A percentile compares a stretch with the other conserved stretches of the same genome.
Conservation (phyloP, 2,113 vertebrate species). For the Mirounga angustirostris region DNA sequence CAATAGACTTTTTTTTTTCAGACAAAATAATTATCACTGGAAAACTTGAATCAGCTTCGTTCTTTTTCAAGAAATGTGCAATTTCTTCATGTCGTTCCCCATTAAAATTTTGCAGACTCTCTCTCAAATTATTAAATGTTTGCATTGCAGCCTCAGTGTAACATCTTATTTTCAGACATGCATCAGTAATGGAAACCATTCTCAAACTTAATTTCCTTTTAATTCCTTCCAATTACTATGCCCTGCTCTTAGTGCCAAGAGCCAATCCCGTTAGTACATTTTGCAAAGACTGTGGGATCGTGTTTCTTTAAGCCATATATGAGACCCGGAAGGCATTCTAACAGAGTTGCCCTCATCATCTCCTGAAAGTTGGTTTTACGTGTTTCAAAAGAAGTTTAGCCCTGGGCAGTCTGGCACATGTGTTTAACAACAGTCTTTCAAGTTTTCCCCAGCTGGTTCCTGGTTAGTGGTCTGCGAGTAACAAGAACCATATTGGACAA, state of each 20-base stretch:
- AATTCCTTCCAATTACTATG: constrained; percentile 54
- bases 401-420: not conserved
- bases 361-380: constrained; percentile 26
- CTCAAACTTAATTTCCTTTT: constrained; percentile 63
- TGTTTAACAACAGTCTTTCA: not conserved
- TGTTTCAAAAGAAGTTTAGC: constrained; percentile 51
- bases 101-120: constrained; percentile 17
- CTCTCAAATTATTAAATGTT: constrained; percentile 34
- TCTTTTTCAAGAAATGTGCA: constrained; percentile 51
- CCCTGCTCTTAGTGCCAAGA: constrained; percentile 38
- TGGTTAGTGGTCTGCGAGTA: not conserved
- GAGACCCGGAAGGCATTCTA: constrained; percentile 46
- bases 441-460: not conserved
- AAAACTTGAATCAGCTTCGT: constrained; percentile 7
- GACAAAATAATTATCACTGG: constrained; percentile 1
- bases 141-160: constrained; percentile 26
- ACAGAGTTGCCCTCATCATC: not conserved
- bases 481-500: not conserved
- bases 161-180: constrained; percentile 47
- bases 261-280: not conserved
- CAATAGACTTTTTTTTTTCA: not conserved
- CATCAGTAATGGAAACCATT: constrained; percentile 53
- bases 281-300: not conserved
- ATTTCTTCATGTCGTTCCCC: constrained; percentile 42
- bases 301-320: constrained; percentile 25